Percentiles rank a stretch among this genome's conserved stretches.
Conservation (phyloP, 2,888 invertebrate genomes). For the Eristalinus sepulchralis region DNA sequence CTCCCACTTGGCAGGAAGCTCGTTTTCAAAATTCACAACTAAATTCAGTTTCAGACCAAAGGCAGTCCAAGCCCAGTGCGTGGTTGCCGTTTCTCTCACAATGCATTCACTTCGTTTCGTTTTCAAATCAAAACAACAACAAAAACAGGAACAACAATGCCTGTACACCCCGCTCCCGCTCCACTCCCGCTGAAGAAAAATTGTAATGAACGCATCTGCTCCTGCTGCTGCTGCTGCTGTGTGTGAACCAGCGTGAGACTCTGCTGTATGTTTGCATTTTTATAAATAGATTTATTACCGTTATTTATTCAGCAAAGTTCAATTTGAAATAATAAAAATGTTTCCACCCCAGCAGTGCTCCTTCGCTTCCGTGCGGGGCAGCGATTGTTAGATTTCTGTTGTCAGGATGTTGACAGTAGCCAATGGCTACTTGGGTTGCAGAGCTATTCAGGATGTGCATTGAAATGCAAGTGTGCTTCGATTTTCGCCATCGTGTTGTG, state of each 20-base stretch:
- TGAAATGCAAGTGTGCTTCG: background rate
- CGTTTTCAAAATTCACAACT: slow-evolving; percentile 69
- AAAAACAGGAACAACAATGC: background rate
- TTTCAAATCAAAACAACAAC: background rate
- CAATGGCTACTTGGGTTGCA: slow-evolving; percentile 52
- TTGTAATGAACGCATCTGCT: background rate
- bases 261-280: slow-evolving; percentile 22
- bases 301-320: slow-evolving; percentile 66
- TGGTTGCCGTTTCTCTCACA: background rate
- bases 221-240: too few relatives aligned
- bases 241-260: background rate
- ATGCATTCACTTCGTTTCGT: background rate
- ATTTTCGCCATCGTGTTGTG: slow-evolving; percentile 5
- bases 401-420: slow-evolving; percentile 59
- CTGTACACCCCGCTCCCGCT: background rate
- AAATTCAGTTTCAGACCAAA: slow-evolving; percentile 24
- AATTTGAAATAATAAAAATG: slow-evolving; percentile 57
- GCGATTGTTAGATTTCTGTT: slow-evolving; percentile 34
- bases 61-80: slow-evolving; percentile 1
- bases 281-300: slow-evolving; percentile 67
- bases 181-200: background rate
- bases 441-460: slow-evolving; percentile 32
- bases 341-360: background rate
- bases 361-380: background rate
- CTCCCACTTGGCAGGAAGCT: slow-evolving; percentile 58